Percentiles rank a stretch among this genome's conserved stretches.
Evolutionary conservation across 2,113 vertebrate genomes (phyloP).

Genomic region (Lasiurus borealis): DNA sequence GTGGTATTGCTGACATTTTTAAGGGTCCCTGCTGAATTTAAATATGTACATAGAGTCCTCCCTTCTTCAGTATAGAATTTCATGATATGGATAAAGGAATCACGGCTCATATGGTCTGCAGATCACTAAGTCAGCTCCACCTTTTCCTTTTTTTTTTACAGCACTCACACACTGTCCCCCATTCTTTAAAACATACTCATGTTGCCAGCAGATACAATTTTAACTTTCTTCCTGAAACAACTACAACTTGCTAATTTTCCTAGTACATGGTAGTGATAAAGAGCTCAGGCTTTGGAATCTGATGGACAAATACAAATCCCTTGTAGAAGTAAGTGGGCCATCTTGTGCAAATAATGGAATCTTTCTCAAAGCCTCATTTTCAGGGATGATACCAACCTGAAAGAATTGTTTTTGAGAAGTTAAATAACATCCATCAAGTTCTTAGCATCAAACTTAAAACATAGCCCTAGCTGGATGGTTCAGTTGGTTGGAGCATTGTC

Average conservation of each 20-base stretch:
- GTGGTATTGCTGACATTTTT: slow-evolving; percentile 77
- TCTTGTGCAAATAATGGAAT: background rate
- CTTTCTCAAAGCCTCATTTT: background rate
- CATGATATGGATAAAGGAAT: slow-evolving; percentile 64
- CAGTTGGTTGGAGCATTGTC: background rate
- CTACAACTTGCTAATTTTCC: background rate
- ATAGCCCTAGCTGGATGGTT: background rate
- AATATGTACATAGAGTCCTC: slow-evolving; percentile 65
- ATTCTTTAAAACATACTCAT: background rate
- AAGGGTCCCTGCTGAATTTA: slow-evolving; percentile 72
- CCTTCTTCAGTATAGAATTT: slow-evolving; percentile 55
- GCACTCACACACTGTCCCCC: background rate
- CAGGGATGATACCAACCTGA: background rate
- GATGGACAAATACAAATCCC: background rate
- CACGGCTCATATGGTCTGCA: slow-evolving; percentile 56
- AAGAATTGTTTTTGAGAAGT: slow-evolving; percentile 20
- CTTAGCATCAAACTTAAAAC: slow-evolving; percentile 32
- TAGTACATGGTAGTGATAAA: background rate
- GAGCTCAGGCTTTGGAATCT: background rate
- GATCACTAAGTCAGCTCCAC: slow-evolving; percentile 7
- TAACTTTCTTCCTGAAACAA: slow-evolving; percentile 1
- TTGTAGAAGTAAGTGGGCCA: background rate
- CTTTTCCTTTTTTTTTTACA: background rate
- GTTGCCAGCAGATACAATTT: background rate
- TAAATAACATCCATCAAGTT: slow-evolving; percentile 8